Evolutionary conservation across 2,888 invertebrate genomes (phyloP), one percentile per base, ranked within the genome.

Genomic region (Orgyia antiqua): DNA sequence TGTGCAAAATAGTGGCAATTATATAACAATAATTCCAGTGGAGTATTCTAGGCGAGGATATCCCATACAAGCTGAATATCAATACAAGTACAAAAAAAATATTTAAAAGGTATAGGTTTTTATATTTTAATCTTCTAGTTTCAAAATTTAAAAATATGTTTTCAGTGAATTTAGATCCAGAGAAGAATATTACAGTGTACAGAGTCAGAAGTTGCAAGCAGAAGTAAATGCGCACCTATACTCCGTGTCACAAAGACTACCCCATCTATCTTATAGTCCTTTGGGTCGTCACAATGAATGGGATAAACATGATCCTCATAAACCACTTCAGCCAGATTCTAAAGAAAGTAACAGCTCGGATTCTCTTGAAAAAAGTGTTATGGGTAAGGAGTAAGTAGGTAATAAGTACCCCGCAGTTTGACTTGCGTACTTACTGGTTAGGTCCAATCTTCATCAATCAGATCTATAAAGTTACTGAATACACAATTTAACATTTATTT

Each of bases 231-330:
- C 87, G 0, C 87, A 87, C 41, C 50, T 90, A 10, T 90, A 90
- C 51, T 89, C 89, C 0, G 89, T 90, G 6, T 89, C 89, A 0
- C 90, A 90, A 57, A 69, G 90, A 13, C 64, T 90, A 21, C 88
- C 89, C 0, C 86, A 88, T 40, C 58, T 87, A 2, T 80, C 87
- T 0, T 87, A 84, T 42, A 87, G 87, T 46, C 87, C 87, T 0
- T 33, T 87, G 5, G 86, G 86, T 2, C 67, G 87, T 0, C 87
- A 87, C 51, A 78, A 68, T 47, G 87, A 87, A 27, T 87, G 87
- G 87, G 87, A 87, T 34, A 87, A 86, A 49, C 84, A 84, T 63
- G 86, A 86, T 21, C 59, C 72, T 0, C 87, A 87, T 44, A 84
- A 86, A 41, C 70, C 83, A 0, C 46, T 87, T n/a, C 78, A 77